Conservation (phyloP, 2,888 invertebrate species). For the Parapristionchus giblindavisi region DNA sequence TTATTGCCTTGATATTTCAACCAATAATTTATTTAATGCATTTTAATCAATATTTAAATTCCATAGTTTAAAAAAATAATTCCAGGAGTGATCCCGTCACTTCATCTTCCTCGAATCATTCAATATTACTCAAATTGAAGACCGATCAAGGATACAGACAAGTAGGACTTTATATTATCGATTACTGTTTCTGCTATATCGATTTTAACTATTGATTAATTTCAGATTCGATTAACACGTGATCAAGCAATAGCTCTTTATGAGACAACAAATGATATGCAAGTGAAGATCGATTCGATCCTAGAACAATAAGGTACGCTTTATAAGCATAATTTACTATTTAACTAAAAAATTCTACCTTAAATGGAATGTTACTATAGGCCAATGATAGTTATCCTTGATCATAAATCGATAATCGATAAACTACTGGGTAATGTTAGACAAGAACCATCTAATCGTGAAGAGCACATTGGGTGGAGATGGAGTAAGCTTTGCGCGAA, state of each 20-base stretch:
- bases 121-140: neutral
- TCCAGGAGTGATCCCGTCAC: neutral
- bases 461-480: constrained; percentile 17
- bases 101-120: neutral
- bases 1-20: too few species aligned
- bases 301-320: too few species aligned
- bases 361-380: too few species aligned
- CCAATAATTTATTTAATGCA: neutral
- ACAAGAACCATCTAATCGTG: constrained; percentile 22
- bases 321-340: too few species aligned
- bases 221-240: neutral
- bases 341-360: too few species aligned
- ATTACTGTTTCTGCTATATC: too few species aligned
- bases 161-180: neutral
- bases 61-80: neutral
- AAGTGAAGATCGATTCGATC: neutral
- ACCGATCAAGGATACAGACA: neutral
- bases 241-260: constrained; percentile 5
- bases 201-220: too few species aligned
- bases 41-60: neutral
- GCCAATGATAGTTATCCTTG: too few species aligned
- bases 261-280: constrained; percentile 7
- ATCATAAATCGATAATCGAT: too few species aligned
- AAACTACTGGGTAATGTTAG: too few species aligned
- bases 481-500: neutral